These are phyloP conservation scores for Panzeria rudis DNA, from an alignment of 2,888 invertebrate species.

Conservation along the genomic window DNA sequence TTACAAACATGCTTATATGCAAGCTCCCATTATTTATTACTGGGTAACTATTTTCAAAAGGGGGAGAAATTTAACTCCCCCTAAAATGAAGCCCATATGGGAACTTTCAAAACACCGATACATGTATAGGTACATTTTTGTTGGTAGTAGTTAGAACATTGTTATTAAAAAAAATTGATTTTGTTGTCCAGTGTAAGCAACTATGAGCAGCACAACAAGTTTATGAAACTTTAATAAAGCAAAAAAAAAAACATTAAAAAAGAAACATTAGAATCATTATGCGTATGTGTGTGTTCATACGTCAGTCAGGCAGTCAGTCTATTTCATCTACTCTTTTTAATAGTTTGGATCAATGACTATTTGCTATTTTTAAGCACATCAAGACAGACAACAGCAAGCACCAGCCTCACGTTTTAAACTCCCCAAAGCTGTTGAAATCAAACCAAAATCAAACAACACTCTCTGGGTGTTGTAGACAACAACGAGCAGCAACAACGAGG, in stretches of 20 bases:
- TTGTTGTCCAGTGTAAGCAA: too few relatives aligned
- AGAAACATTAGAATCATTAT: slow-evolving; percentile 42
- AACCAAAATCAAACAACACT: slow-evolving; percentile 52
- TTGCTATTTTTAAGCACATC: slow-evolving; percentile 65
- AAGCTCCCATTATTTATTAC: too few relatives aligned
- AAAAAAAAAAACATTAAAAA: slow-evolving; percentile 4
- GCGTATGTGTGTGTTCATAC: background rate
- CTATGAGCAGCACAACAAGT: slow-evolving; percentile 34
- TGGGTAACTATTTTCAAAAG: too few relatives aligned
- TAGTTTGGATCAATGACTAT: slow-evolving; percentile 64
- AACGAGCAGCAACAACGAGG: background rate
- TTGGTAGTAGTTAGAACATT: too few relatives aligned
- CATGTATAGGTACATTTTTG: too few relatives aligned
- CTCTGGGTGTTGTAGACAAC: slow-evolving; percentile 12
- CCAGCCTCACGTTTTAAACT: slow-evolving; percentile 36
- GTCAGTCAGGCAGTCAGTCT: slow-evolving; percentile 22
- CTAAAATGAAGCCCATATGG: too few relatives aligned
- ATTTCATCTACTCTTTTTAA: slow-evolving; percentile 50
- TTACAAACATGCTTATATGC: too few relatives aligned
- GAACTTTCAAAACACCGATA: too few relatives aligned
- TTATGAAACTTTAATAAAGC: slow-evolving; percentile 13
- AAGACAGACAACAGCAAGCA: background rate
- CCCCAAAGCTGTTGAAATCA: slow-evolving; percentile 48
- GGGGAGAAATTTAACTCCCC: too few relatives aligned
- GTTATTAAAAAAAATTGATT: too few relatives aligned